phyloP scores from a whole-genome alignment of 2,113 vertebrate species.

The Oceanodroma tethys region DNA sequence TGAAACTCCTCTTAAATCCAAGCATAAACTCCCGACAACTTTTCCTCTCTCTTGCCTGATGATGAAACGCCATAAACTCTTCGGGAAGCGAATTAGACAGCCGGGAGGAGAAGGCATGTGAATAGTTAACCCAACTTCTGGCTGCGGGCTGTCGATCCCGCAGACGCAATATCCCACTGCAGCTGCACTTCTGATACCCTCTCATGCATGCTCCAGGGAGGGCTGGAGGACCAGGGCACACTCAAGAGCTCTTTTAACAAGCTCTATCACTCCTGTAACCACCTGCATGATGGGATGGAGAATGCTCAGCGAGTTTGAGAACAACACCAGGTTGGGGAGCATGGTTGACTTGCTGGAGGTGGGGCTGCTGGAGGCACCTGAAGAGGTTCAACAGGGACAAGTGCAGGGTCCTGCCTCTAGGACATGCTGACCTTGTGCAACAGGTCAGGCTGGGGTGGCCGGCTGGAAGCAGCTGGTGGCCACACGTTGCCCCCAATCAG shows the following conservation, averaged over 20 bases:
- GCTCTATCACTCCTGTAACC: not conserved
- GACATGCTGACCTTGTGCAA: not conserved
- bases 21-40: accelerated
- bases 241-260: not conserved
- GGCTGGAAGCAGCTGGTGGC: not conserved
- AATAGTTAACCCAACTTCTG: not conserved
- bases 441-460: not conserved
- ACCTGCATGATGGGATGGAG: not conserved
- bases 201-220: not conserved
- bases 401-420: not conserved
- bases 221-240: not conserved
- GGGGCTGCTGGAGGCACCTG: not conserved
- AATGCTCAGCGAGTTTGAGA: not conserved
- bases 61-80: not conserved
- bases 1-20: not conserved
- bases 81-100: accelerated
- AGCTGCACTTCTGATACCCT: not conserved
- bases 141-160: not conserved
- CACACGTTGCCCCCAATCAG: not conserved
- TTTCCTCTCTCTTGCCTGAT: not conserved
- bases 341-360: not conserved
- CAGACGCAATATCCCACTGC: not conserved
- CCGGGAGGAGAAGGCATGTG: not conserved
- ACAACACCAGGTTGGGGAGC: accelerated
- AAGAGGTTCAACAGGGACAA: not conserved